These are phyloP conservation scores for Ataeniobius toweri DNA, from an alignment of 2,797 vertebrate species.

Conservation along the genomic window DNA sequence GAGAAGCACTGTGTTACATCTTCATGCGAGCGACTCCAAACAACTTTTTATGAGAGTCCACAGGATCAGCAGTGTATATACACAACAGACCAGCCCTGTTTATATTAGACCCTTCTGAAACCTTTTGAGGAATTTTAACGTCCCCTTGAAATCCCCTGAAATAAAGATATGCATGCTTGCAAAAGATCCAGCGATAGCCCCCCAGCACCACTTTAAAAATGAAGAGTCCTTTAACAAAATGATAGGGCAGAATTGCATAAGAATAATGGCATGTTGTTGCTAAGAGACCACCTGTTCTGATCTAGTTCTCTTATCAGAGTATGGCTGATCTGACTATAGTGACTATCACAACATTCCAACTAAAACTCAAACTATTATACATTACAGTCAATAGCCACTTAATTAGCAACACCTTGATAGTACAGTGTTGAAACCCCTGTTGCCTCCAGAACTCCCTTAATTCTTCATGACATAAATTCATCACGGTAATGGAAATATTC, in stretches of 20 bases:
- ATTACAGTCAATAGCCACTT: neutral
- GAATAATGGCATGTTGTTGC: slow-evolving; percentile 80
- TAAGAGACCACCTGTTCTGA: slow-evolving; percentile 84
- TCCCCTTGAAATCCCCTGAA: slow-evolving; percentile 15
- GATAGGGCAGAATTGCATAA: slow-evolving; percentile 77
- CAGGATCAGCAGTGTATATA: slow-evolving; percentile 2
- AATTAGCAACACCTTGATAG: neutral
- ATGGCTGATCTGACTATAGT: slow-evolving; percentile 54
- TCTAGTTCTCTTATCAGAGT: slow-evolving; percentile 61
- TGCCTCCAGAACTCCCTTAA: neutral
- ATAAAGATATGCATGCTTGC: slow-evolving; percentile 23
- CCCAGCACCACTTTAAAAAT: slow-evolving; percentile 30
- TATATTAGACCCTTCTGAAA: slow-evolving; percentile 16
- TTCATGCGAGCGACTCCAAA: slow-evolving; percentile 22
- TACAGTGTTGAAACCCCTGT: neutral
- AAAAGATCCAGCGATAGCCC: slow-evolving; percentile 25
- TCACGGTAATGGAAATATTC: neutral
- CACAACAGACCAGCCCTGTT: slow-evolving; percentile 24
- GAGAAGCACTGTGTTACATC: slow-evolving; percentile 44
- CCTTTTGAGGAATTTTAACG: slow-evolving; percentile 35
- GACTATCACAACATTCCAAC: slow-evolving; percentile 51
- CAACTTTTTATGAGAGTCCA: slow-evolving; percentile 19
- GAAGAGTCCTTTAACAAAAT: slow-evolving; percentile 60
- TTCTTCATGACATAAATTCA: neutral
- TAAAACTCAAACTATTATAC: neutral